Base-by-base conservation (phyloP, 2,113 vertebrate genomes). In the Lagenorhynchus albirostris region DNA sequence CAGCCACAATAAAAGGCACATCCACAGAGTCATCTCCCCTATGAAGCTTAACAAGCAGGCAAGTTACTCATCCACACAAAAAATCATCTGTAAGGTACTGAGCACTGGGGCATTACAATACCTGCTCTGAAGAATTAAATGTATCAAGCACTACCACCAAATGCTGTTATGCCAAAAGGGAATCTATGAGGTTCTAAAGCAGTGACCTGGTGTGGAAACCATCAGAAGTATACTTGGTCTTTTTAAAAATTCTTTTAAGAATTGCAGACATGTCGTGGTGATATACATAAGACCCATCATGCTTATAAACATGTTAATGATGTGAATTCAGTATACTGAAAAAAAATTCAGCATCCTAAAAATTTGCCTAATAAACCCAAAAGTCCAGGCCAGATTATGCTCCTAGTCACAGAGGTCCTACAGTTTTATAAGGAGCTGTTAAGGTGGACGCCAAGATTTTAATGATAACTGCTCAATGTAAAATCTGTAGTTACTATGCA, bases 101-200 rank as follows among this genome's bases (percentile, higher is more conserved):
- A 41, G 83, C 96, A 96, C 84, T 73, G 50, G 94, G 86, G 92
- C 88, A 73, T 96, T 84, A 93, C 90, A 92, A 9, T 92, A 85
- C 94, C 92, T 92, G 80, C 67, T 96, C 70, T 92, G 74, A 95
- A 90, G 92, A 96, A 97, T 91, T 94, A 90, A 96, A 96, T 41
- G 31, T 88, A 97, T 84, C 74, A 86, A 81, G 70, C 44, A 88
- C 85, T 87, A 77, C 80, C 44, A 21, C 67, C 84, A 87, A 95
- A 94, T 71, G 85, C 65, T 84, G 2, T 89, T 90, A 77, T 15
- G 23, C 74, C 94, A 63, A 63, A 96, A 96, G 94, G 83, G 94
- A 97, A 95, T 89, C 63, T 89, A 77, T n/a, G 82, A 87, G 80
- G 50, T 79, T 85, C 79, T 73, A 91, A 94, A 95, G 77, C 70